These are phyloP conservation scores for Choristoneura rosaceana DNA, from an alignment of 2,888 invertebrate genomes.

Conservation along the genomic window DNA sequence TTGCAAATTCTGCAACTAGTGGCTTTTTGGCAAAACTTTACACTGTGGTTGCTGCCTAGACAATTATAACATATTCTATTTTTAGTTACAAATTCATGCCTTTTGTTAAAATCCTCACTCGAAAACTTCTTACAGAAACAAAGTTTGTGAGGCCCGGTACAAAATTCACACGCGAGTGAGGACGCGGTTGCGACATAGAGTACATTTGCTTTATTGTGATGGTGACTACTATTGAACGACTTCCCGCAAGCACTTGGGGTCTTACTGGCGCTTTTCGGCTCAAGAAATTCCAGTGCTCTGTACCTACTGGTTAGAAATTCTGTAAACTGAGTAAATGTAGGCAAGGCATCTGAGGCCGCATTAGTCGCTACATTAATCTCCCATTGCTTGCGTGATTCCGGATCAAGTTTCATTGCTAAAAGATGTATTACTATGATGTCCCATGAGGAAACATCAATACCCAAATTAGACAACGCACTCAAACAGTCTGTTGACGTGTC, in stretches of 20 bases:
- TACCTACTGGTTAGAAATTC: constrained; percentile 1
- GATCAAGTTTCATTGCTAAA: constrained; percentile 13
- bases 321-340: not conserved
- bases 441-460: constrained; percentile 17
- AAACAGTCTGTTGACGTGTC: constrained; percentile 30
- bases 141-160: not conserved
- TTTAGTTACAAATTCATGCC: constrained; percentile 15
- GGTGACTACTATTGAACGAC: not conserved
- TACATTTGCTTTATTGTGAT: no score
- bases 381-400: constrained; percentile 19
- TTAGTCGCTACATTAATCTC: constrained; percentile 14
- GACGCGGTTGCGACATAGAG: not conserved
- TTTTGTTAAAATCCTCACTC: not conserved
- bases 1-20: constrained; percentile 15
- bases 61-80: constrained; percentile 22
- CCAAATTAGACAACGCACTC: constrained; percentile 28
- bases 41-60: constrained; percentile 16
- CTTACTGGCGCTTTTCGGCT: not conserved
- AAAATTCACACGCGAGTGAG: not conserved
- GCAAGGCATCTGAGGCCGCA: not conserved
- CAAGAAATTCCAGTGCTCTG: constrained; percentile 15
- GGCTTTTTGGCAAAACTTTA: constrained; percentile 6
- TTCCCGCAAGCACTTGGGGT: not conserved
- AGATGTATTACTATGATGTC: constrained; percentile 16
- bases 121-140: constrained; percentile 19